These are phyloP conservation scores for Orthochromis indermauri DNA, from an alignment of 2,113 vertebrate genomes.

Conservation along the genomic window DNA sequence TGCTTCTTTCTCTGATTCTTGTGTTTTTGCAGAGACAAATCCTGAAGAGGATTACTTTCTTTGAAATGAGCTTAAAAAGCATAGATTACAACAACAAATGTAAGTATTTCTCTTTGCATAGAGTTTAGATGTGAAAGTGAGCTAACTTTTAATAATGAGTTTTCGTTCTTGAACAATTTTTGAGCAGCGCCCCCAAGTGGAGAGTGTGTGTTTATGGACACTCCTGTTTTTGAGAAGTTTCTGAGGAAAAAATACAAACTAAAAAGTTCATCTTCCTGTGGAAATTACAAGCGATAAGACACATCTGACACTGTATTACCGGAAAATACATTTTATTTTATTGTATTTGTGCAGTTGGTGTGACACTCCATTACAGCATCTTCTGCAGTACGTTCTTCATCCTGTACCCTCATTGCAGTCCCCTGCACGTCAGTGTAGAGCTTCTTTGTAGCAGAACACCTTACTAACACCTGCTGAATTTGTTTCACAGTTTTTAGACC, in stretches of 20 bases:
- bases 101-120: background rate
- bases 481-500: background rate
- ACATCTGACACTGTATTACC: background rate
- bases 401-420: background rate
- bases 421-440: background rate
- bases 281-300: background rate
- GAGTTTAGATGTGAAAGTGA: background rate
- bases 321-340: constrained; percentile 34
- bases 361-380: background rate
- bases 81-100: background rate
- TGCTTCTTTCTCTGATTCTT: background rate
- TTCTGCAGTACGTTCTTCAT: background rate
- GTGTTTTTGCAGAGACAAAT: background rate
- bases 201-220: background rate
- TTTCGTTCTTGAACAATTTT: background rate
- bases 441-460: background rate
- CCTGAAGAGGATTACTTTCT: background rate
- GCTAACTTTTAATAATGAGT: background rate
- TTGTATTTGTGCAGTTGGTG: constrained; percentile 13
- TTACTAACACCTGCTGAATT: background rate
- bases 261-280: background rate
- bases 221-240: background rate
- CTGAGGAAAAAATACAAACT: background rate
- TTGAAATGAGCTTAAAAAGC: background rate
- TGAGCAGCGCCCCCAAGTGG: background rate